Percentiles rank a stretch among this genome's conserved stretches.
These are phyloP conservation scores for Apodemia mormo DNA, from an alignment of 2,888 invertebrate species.

Conservation along the genomic window DNA sequence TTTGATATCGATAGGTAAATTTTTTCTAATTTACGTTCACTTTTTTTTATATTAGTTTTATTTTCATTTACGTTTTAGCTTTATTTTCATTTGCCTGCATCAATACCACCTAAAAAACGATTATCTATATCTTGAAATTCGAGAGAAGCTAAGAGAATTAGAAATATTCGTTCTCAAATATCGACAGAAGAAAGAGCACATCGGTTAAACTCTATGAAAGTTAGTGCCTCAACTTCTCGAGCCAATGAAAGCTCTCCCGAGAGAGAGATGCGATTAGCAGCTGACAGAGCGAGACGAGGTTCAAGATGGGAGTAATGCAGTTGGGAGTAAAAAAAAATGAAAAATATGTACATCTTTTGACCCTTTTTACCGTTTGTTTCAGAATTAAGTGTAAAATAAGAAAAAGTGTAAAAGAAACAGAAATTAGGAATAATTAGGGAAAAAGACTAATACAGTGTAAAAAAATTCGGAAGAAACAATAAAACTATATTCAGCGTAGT, in stretches of 20 bases:
- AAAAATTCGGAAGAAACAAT: not conserved
- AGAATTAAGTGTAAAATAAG: not conserved
- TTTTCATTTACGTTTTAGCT: no score
- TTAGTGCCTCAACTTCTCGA: conserved; percentile 28
- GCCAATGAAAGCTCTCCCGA: conserved; percentile 19
- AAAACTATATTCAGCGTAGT: not conserved
- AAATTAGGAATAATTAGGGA: not conserved
- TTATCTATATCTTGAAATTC: conserved; percentile 24
- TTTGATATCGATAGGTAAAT: not conserved
- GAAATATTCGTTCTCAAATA: conserved; percentile 28
- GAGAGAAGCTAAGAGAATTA: conserved; percentile 29
- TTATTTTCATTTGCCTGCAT: no score
- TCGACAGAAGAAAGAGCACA: conserved; percentile 30
- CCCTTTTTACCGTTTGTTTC: not conserved
- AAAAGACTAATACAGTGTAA: not conserved
- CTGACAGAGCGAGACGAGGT: conserved; percentile 22
- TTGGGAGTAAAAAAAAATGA: no score
- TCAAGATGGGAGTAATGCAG: not conserved
- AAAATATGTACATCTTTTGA: not conserved
- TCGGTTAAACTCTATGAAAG: conserved; percentile 27
- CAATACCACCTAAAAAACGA: no score
- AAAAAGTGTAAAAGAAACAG: not conserved
- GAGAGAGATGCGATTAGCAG: conserved; percentile 20
- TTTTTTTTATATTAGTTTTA: no score
- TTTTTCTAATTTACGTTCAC: not conserved